phyloP scores from a whole-genome alignment of 2,888 invertebrate species.

The Gastrophysa polygoni region DNA sequence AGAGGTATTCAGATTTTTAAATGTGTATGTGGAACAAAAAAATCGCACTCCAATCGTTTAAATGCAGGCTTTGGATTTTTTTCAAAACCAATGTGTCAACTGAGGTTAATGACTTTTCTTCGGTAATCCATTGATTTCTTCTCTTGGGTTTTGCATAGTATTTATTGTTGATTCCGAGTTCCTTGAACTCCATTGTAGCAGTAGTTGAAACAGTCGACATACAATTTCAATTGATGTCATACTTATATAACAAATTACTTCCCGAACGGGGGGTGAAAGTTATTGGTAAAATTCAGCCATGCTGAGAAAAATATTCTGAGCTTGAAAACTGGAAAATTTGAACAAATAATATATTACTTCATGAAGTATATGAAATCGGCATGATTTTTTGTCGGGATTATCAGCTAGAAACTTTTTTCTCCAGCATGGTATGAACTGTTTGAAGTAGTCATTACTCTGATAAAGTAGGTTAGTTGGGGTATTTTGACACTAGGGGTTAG shows the following conservation, averaged over 20 bases:
- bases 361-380: too few relatives aligned
- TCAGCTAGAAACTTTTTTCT: neutral
- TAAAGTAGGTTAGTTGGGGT: conserved; percentile 1
- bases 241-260: neutral
- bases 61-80: conserved; percentile 1
- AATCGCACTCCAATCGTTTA: neutral
- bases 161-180: neutral
- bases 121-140: neutral
- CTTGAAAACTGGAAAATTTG: neutral
- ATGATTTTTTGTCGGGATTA: too few relatives aligned
- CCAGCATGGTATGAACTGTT: neutral
- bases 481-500: neutral
- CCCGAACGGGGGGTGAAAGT: neutral
- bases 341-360: neutral
- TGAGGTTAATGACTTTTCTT: conserved; percentile 14
- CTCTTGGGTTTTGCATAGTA: neutral
- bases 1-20: too few relatives aligned
- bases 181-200: neutral
- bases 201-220: neutral
- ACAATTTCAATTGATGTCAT: neutral
- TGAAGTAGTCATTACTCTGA: neutral
- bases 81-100: conserved; percentile 11
- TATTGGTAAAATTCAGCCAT: neutral
- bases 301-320: neutral
- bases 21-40: neutral